phyloP scores from a whole-genome alignment of 1,140 invertebrate species.

The Wasmannia auropunctata region DNA sequence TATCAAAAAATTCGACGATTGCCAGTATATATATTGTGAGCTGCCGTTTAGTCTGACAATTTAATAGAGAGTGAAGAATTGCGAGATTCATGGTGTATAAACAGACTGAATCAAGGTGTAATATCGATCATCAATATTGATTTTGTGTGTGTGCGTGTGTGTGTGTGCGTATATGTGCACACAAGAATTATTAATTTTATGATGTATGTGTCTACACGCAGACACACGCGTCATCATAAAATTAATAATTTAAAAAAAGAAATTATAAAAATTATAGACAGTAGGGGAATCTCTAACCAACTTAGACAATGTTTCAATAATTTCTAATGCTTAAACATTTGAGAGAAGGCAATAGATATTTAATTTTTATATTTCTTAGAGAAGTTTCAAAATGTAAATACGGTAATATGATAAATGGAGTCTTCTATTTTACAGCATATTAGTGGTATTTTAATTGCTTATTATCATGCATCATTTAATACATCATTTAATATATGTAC shows the following conservation, averaged over 20 bases:
- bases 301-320: constrained; percentile 42
- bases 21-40: constrained; percentile 32
- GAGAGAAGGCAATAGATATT: constrained; percentile 64
- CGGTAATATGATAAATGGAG: constrained; percentile 54
- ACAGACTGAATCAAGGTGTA: constrained; percentile 62
- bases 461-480: constrained; percentile 17
- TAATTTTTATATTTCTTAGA: constrained; percentile 72
- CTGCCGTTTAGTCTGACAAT: constrained; percentile 58
- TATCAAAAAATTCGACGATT: constrained; percentile 35
- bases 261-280: constrained; percentile 16
- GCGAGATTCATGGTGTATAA: constrained; percentile 56
- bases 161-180: constrained; percentile 16
- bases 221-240: constrained; percentile 27
- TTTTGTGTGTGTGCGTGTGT: background rate
- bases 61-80: constrained; percentile 39
- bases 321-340: constrained; percentile 56
- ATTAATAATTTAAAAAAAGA: constrained; percentile 14
- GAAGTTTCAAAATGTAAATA: constrained; percentile 67
- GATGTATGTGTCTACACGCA: too few species aligned
- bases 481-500: constrained; percentile 54
- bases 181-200: too few species aligned
- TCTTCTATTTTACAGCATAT: constrained; percentile 66
- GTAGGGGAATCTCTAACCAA: constrained; percentile 12
- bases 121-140: constrained; percentile 43
- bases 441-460: constrained; percentile 59